Percentiles rank a stretch among this genome's conserved stretches.
Conservation (phyloP, 1,140 invertebrate genomes). For the Heliconius himera region DNA sequence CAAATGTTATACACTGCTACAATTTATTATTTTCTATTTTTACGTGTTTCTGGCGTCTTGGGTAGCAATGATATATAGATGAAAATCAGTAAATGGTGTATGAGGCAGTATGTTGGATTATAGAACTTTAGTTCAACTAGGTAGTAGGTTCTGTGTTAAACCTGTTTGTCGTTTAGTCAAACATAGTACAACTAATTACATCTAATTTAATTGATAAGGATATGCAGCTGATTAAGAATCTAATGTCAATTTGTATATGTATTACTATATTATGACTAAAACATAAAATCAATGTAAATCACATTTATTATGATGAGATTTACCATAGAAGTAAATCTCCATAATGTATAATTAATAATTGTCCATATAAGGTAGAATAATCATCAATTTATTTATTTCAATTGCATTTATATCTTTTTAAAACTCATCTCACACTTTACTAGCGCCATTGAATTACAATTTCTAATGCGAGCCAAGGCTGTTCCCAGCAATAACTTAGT, state of each 20-base stretch:
- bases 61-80: too few species aligned
- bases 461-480: constrained; percentile 13
- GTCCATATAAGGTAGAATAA: background rate
- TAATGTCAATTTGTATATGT: background rate
- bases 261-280: background rate
- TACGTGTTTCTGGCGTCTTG: too few species aligned
- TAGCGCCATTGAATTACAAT: constrained; percentile 25
- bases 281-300: constrained; percentile 1
- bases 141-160: too few species aligned
- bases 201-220: background rate
- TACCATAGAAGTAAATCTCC: background rate
- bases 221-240: background rate
- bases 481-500: constrained; percentile 2
- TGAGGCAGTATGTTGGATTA: too few species aligned
- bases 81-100: too few species aligned
- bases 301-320: background rate
- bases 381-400: background rate
- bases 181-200: background rate
- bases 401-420: constrained; percentile 9
- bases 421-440: constrained; percentile 22
- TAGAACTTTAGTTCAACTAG: too few species aligned
- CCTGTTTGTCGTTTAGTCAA: background rate
- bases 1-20: too few species aligned
- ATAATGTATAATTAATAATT: background rate
- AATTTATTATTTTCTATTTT: too few species aligned